These are phyloP conservation scores for Mamestra configurata DNA, from an alignment of 1,140 invertebrate genomes.

Conservation along the genomic window DNA sequence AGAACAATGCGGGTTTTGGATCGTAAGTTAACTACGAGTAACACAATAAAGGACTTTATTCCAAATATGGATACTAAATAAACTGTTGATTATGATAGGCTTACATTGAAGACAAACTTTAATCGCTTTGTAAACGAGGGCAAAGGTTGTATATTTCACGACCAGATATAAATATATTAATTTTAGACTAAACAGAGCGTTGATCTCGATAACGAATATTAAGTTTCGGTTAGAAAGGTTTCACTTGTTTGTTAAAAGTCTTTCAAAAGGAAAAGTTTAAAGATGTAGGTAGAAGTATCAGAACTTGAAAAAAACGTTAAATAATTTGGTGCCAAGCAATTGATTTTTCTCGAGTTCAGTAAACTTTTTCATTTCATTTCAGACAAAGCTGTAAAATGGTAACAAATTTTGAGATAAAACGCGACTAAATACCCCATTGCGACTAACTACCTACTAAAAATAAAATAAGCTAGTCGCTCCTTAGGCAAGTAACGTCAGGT, in stretches of 20 bases:
- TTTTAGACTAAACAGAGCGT: background rate
- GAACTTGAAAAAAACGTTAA: background rate
- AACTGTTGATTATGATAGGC: background rate
- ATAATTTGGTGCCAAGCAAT: background rate
- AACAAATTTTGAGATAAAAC: background rate
- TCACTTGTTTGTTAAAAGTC: background rate
- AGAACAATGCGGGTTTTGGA: background rate
- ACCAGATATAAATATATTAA: background rate
- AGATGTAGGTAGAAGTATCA: background rate
- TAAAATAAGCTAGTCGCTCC: background rate
- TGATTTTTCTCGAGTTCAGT: background rate
- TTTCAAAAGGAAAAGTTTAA: background rate
- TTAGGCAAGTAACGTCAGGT: background rate
- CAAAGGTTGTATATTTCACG: background rate
- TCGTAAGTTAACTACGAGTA: slow-evolving; percentile 1
- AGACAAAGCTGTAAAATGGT: background rate
- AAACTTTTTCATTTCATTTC: background rate
- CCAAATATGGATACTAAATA: background rate
- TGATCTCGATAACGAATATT: slow-evolving; percentile 1
- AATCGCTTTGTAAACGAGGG: background rate
- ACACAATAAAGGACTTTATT: background rate
- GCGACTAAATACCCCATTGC: background rate
- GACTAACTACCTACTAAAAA: background rate
- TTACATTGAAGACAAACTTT: background rate
- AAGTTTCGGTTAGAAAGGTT: slow-evolving; percentile 2